A percentile compares a stretch with the other conserved stretches of the same genome.
phyloP scores from a whole-genome alignment of 2,888 invertebrate species.

The Mellilla xanthometata region DNA sequence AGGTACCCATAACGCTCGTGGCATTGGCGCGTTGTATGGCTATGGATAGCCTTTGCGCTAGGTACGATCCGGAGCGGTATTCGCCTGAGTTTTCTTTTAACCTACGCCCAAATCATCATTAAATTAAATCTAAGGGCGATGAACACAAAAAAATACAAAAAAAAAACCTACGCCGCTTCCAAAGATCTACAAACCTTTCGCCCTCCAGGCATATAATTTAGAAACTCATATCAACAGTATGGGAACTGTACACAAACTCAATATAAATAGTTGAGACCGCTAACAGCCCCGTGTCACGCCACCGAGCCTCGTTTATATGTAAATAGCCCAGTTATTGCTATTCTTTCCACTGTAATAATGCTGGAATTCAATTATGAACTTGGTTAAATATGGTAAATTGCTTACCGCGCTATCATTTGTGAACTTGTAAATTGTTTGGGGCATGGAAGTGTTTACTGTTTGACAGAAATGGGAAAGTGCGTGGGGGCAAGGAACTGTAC shows the following conservation, averaged over 20 bases:
- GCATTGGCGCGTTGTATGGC: no score
- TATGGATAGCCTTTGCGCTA: no score
- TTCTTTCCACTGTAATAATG: constrained; percentile 36
- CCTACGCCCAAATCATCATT: no score
- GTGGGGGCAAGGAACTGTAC: background rate
- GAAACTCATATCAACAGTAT: constrained; percentile 31
- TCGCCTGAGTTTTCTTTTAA: no score
- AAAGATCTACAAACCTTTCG: constrained; percentile 1
- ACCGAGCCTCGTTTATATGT: constrained; percentile 41
- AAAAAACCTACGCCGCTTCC: background rate
- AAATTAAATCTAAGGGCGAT: no score
- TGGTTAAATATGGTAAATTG: constrained; percentile 26
- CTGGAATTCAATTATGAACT: constrained; percentile 42
- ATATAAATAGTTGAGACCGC: constrained; percentile 31
- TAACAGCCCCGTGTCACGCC: constrained; percentile 41
- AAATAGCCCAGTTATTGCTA: constrained; percentile 37
- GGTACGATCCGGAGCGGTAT: no score
- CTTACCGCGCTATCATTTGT: constrained; percentile 27
- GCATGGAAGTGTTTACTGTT: constrained; percentile 4
- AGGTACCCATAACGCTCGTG: no score
- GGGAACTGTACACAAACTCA: constrained; percentile 22
- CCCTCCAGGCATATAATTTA: constrained; percentile 23
- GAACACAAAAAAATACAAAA: no score
- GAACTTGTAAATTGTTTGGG: constrained; percentile 13
- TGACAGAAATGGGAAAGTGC: constrained; percentile 1